Base-by-base conservation (phyloP, 2,113 vertebrate genomes). In the Trichomycterus rosablanca region DNA sequence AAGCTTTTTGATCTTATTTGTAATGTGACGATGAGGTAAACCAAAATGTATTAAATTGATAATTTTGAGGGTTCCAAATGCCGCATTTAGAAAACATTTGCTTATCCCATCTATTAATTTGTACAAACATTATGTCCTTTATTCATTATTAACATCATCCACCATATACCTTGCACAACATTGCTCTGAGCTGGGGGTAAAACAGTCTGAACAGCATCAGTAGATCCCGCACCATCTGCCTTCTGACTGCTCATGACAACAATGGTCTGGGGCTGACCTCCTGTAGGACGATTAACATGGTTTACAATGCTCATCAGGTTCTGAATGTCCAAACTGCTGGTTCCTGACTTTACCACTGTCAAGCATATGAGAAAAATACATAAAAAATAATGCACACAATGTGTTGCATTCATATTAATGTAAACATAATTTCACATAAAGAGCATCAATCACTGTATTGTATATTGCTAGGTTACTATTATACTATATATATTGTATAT, bases 291-390 rank as follows among this genome's bases (percentile, higher is more conserved):
- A 51, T 28, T 68, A 57, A 87, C 59, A 2, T 87, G 85, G 58
- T 79, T 88, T 45, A 89, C 64, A 7, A 86, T 82, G 15, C 82
- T 89, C 78, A 88, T 87, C 48, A 89, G 67, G 71, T 88, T 90
- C 43, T 85, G 87, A 58, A 85, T 83, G 75, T 89, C 88, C 6
- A 76, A 77, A 76, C 78, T 82, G 61, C 80, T 78, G 68, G 87
- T 85, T 2, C 80, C 87, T 8, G 82, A 79, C 77, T 88, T 90
- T 24, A 90, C 85, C 59, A 87, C 84, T 54, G 89, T 75, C 35
- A 59, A 49, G 8, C 8, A 65, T 10, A 22, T 11, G 0, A 26
- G 2, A 3, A 42, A 44, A 24, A 44, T 14, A 30, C 9, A 19
- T 16, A 12, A 35, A n/a, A 63, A 40, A 49, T 3, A 16, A 1